phyloP scores from a whole-genome alignment of 2,888 invertebrate species.

The Prosopocoilus inquinatus region DNA sequence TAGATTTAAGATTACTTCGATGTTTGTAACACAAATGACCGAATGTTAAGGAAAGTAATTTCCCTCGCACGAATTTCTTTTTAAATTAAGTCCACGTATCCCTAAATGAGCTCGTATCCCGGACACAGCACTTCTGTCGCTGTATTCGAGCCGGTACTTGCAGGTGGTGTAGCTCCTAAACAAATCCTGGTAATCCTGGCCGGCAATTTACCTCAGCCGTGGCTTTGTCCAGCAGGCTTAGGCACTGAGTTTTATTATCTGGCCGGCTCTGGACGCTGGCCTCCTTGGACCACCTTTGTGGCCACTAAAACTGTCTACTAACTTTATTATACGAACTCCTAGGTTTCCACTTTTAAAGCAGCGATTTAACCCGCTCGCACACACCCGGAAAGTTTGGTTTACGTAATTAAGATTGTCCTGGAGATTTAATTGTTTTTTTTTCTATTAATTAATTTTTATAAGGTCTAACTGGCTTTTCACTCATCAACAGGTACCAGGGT shows the following conservation, averaged over 20 bases:
- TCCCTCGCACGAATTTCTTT: slow-evolving; percentile 11
- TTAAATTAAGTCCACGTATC: slow-evolving; percentile 16
- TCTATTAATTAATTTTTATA: too few relatives aligned
- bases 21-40: not conserved
- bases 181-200: slow-evolving; percentile 52
- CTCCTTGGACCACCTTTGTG: slow-evolving; percentile 32
- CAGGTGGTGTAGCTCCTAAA: slow-evolving; percentile 47
- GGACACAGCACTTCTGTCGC: slow-evolving; percentile 1
- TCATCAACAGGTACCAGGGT: too few relatives aligned
- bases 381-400: too few relatives aligned
- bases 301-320: slow-evolving; percentile 49
- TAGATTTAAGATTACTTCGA: too few relatives aligned
- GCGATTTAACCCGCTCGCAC: slow-evolving; percentile 12
- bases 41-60: slow-evolving; percentile 3
- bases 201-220: slow-evolving; percentile 52
- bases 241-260: slow-evolving; percentile 53
- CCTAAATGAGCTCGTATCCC: slow-evolving; percentile 12
- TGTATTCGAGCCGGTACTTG: slow-evolving; percentile 21
- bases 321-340: slow-evolving; percentile 40
- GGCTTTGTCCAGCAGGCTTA: slow-evolving; percentile 47
- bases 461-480: too few relatives aligned
- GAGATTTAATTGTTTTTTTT: too few relatives aligned
- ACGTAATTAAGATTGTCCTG: too few relatives aligned
- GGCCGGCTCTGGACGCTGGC: slow-evolving; percentile 23
- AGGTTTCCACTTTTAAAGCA: slow-evolving; percentile 11